These are phyloP conservation scores for Rousettus madagascariensis DNA, from an alignment of 2,797 vertebrate species.

Conservation along the genomic window DNA sequence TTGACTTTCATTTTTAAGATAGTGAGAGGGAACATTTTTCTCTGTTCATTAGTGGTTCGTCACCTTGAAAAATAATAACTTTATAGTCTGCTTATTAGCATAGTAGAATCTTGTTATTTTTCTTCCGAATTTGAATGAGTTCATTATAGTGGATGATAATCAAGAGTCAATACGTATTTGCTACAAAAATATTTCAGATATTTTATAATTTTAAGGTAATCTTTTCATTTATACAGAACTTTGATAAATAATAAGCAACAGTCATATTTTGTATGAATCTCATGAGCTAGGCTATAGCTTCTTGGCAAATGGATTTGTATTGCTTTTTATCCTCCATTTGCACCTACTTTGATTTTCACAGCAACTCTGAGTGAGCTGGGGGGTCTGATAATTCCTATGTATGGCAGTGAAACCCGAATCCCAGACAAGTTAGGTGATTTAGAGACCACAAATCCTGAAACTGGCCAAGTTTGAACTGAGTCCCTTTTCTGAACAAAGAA, in stretches of 20 bases:
- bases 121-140: not conserved
- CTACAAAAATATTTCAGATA: slow-evolving; percentile 16
- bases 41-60: not conserved
- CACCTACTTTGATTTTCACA: not conserved
- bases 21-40: not conserved
- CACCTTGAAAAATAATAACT: not conserved
- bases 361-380: not conserved
- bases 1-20: not conserved
- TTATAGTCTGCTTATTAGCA: not conserved
- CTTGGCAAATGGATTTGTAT: not conserved
- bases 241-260: slow-evolving; percentile 5
- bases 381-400: not conserved
- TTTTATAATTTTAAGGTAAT: not conserved
- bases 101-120: not conserved
- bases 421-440: not conserved
- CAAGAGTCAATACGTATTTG: not conserved
- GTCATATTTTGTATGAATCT: not conserved
- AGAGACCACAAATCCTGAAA: not conserved
- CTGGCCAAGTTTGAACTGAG: not conserved
- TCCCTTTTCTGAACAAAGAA: not conserved
- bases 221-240: slow-evolving; percentile 26
- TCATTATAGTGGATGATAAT: not conserved
- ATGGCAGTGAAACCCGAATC: not conserved
- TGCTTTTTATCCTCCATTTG: not conserved
- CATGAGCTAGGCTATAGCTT: not conserved